phyloP scores from a whole-genome alignment of 2,113 vertebrate species.

The Cyprinodon brontotheroides region DNA sequence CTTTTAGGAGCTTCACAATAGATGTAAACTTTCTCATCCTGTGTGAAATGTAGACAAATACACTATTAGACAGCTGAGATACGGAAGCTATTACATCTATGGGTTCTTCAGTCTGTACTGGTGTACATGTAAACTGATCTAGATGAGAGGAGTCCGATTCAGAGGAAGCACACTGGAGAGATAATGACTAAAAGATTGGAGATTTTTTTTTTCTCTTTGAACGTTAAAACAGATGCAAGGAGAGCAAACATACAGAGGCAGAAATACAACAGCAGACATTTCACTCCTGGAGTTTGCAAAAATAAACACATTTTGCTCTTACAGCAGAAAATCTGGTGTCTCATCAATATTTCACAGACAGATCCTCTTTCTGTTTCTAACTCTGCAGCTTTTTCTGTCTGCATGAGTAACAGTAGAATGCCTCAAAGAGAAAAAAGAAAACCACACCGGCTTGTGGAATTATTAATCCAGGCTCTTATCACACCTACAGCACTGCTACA shows the following conservation, averaged over 20 bases:
- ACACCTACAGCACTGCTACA: slow-evolving; percentile 1
- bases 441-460: slow-evolving; percentile 39
- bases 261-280: slow-evolving; percentile 14
- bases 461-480: slow-evolving; percentile 25
- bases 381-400: slow-evolving; percentile 34
- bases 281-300: slow-evolving; percentile 1
- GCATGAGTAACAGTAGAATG: slow-evolving; percentile 43
- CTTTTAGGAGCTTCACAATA: slow-evolving; percentile 51
- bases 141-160: slow-evolving; percentile 36
- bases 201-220: slow-evolving; percentile 10
- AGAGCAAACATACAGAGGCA: slow-evolving; percentile 21
- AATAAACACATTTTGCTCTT: slow-evolving; percentile 24
- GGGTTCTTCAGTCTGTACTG: slow-evolving; percentile 3
- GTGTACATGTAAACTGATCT: slow-evolving; percentile 46
- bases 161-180: slow-evolving; percentile 9
- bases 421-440: slow-evolving; percentile 27
- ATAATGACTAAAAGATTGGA: slow-evolving; percentile 7
- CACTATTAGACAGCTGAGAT: slow-evolving; percentile 12
- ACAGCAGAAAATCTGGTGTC: slow-evolving; percentile 35
- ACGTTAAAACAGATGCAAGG: neutral
- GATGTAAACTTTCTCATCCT: slow-evolving; percentile 15
- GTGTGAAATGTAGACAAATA: slow-evolving; percentile 25
- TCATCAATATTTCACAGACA: slow-evolving; percentile 73
- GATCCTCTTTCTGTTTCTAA: slow-evolving; percentile 61
- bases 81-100: slow-evolving; percentile 15